Evolutionary conservation across 2,113 vertebrate genomes (phyloP), one percentile per base, ranked within the genome.

Genomic region (Cyanoliseus patagonus): DNA sequence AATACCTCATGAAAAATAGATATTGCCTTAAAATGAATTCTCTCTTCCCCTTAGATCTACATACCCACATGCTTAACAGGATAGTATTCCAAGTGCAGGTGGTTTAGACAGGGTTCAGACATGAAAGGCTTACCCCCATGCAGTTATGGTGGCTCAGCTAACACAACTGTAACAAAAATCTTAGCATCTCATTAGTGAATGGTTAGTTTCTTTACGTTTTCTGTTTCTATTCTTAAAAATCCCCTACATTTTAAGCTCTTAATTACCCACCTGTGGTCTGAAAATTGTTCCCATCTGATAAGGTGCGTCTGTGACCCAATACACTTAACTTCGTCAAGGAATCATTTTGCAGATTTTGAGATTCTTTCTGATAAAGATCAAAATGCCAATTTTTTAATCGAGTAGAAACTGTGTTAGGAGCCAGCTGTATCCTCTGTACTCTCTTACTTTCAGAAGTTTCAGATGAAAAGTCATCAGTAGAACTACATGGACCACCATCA

Each of bases 281-380:
- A 64, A 90, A 92, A 76, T 91, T 86, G 57, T 41, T 97, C 89
- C 97, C 97, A 64, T 97, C 97, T 12, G 97, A 97, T 75, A 91
- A 47, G 11, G 97, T 91, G 92, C 95, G 88, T 39, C 96, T 89
- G 75, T 97, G 98, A 79, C 86, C 35, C 7, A 84, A 67, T 4
- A 57, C 39, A 85, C 30, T 77, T 28, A 80, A 81, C 28, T 88
- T 97, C 10, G 51, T 44, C 5, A 49, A 72, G 27, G 83, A 88
- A 73, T 74, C 19, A 64, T 75, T 61, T 88, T 92, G 75, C 86
- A 76, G 13, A 3, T 82, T 79, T 68, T 82, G 88, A 68, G 13
- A 63, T 35, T 83, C 92, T 75, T 90, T 92, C n/a, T 42, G 68
- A 93, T 41, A 51, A 52, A n/a, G 72, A 94, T 42, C 83, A 82